Base-by-base conservation (phyloP, 2,113 vertebrate species). In the Melanostigma gelatinosum region DNA sequence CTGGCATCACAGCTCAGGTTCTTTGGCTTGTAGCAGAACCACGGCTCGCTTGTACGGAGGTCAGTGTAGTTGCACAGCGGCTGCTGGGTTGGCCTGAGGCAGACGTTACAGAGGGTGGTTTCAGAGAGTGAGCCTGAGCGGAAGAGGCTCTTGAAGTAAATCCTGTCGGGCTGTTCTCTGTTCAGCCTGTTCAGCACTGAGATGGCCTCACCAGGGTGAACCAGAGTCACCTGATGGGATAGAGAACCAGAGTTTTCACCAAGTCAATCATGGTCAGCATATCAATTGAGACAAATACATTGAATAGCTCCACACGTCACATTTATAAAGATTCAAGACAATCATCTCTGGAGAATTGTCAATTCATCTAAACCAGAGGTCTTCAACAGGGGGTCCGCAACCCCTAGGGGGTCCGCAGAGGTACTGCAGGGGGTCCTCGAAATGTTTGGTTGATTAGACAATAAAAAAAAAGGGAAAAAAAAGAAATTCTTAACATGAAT, bases 1-100 rank as follows among this genome's bases (percentile, higher is more conserved):
- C 97, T 94, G 79, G 92, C 93, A 75, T 95, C 94, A 84, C 97
- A 99, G 40, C 93, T 87, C 13, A 98, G 92, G 29, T 94, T 95
- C 80, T 94, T 94, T 55, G 97, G 97, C 74, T 97, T 98, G 65
- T 96, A 96, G 80, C 97, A 98, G 93, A 97, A 98, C 97, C 97
- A 99, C 0, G 96, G 97, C 46, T 98, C 97, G 3, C 97, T 97
- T 0, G 96, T 97, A 65, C 94, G 24, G 24, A 24, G 24, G 66
- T 68, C 46, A 22, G 66, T 68, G 44, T 6, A 29, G 66, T 68
- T 50, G 1, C 66, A 68, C 44, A 50, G 4, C 5, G 29, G 66
- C 29, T 38, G 1, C 8, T 46, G 29, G 18, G 46, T 68, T 34
- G 44, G 46, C 3, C 66, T 18, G 12, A 52, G 44, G 46, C 66